phyloP scores from a whole-genome alignment of 2,113 vertebrate genomes.

The Tauraco erythrolophus region DNA sequence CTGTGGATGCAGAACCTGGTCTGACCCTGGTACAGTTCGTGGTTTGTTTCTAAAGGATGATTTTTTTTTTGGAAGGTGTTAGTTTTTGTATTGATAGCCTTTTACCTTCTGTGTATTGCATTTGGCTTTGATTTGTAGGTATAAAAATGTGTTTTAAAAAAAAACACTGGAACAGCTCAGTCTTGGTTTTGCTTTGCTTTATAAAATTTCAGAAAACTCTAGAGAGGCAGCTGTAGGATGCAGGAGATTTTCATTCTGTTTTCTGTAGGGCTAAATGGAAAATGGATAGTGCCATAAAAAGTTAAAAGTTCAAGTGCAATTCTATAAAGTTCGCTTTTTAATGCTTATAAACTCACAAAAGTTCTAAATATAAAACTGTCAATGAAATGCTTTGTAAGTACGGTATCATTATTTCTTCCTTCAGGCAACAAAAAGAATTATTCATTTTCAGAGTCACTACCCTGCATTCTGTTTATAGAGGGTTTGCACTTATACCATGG shows the following conservation, averaged over 20 bases:
- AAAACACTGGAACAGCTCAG: not conserved
- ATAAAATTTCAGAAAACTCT: not conserved
- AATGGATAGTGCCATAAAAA: not conserved
- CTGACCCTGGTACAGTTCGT: fast-evolving
- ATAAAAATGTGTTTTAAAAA: not conserved
- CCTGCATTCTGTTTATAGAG: not conserved
- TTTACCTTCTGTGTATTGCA: not conserved
- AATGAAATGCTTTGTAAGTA: not conserved
- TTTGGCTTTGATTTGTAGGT: not conserved
- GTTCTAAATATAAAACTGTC: not conserved
- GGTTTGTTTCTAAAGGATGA: not conserved
- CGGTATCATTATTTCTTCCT: not conserved
- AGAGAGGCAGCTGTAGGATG: not conserved
- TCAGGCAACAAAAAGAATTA: not conserved
- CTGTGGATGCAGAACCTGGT: not conserved
- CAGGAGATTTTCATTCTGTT: not conserved
- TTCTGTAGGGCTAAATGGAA: not conserved
- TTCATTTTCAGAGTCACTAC: not conserved
- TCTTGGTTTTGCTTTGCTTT: not conserved
- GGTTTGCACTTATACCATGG: not conserved
- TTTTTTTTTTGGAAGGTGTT: not conserved
- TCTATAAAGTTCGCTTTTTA: not conserved
- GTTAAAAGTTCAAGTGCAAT: not conserved
- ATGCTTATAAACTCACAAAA: not conserved
- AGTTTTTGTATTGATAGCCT: not conserved